These are phyloP conservation scores for Littorina saxatilis DNA, from an alignment of 1,140 invertebrate genomes.

Conservation along the genomic window DNA sequence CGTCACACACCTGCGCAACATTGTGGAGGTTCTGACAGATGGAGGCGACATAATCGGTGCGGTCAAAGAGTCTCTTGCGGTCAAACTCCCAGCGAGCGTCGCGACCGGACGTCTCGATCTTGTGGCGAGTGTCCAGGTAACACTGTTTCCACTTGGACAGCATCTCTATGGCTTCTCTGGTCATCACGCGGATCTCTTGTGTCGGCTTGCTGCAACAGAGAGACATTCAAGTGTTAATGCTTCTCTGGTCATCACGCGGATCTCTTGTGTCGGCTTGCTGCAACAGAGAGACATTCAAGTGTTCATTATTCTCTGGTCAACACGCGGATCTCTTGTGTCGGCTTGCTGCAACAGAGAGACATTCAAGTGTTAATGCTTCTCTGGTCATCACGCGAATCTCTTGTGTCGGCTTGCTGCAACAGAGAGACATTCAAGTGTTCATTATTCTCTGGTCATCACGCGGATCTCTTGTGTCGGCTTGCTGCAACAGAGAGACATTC, in stretches of 20 bases:
- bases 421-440: too few relatives aligned
- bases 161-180: constrained; percentile 76
- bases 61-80: constrained; percentile 83
- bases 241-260: constrained; percentile 49
- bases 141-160: constrained; percentile 84
- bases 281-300: too few relatives aligned
- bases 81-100: constrained; percentile 92
- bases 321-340: not conserved
- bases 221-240: too few relatives aligned
- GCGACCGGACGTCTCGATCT: constrained; percentile 87
- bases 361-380: too few relatives aligned
- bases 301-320: constrained; percentile 64
- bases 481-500: too few relatives aligned
- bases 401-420: not conserved
- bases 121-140: constrained; percentile 80
- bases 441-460: too few relatives aligned
- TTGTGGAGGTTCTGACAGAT: constrained; percentile 85
- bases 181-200: constrained; percentile 26
- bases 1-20: constrained; percentile 80
- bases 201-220: not conserved
- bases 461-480: too few relatives aligned
- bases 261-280: not conserved
- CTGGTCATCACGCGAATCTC: constrained; percentile 42
- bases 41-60: constrained; percentile 86
- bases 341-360: too few relatives aligned